A percentile compares a stretch with the other conserved stretches of the same genome.
These are phyloP conservation scores for Kryptopterus vitreolus DNA, from an alignment of 2,797 vertebrate genomes.

Conservation along the genomic window DNA sequence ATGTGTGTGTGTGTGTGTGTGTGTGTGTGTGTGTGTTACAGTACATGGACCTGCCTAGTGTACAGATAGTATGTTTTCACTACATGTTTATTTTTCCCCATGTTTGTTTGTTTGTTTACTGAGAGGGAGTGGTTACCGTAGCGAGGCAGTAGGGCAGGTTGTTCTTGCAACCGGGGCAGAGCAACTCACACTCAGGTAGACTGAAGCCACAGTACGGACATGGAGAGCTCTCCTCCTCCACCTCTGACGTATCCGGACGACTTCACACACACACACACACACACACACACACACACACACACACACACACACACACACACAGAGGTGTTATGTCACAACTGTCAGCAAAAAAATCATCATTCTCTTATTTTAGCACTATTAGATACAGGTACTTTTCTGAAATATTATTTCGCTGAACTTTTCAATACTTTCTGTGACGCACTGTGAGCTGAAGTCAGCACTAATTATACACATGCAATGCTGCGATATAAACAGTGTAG, in stretches of 20 bases:
- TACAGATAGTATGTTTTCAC: too few species aligned
- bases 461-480: background rate
- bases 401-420: background rate
- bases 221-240: constrained; percentile 84
- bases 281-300: background rate
- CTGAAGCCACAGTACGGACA: constrained; percentile 90
- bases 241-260: constrained; percentile 83
- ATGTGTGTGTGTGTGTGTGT: background rate
- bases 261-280: constrained; percentile 62
- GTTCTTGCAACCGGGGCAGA: constrained; percentile 94
- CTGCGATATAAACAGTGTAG: background rate
- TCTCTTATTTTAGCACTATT: background rate
- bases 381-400: background rate
- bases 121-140: constrained; percentile 69
- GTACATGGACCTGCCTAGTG: too few species aligned
- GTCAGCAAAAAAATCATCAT: background rate
- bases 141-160: constrained; percentile 93
- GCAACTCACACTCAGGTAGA: constrained; percentile 86
- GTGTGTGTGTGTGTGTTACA: constrained; percentile 4
- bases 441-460: background rate
- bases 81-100: too few species aligned
- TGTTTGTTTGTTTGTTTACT: background rate
- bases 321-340: background rate
- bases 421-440: background rate
- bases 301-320: background rate